Percentiles rank a stretch among this genome's conserved stretches.
phyloP scores from a whole-genome alignment of 2,797 vertebrate species.

The Dromococcyx pavoninus region DNA sequence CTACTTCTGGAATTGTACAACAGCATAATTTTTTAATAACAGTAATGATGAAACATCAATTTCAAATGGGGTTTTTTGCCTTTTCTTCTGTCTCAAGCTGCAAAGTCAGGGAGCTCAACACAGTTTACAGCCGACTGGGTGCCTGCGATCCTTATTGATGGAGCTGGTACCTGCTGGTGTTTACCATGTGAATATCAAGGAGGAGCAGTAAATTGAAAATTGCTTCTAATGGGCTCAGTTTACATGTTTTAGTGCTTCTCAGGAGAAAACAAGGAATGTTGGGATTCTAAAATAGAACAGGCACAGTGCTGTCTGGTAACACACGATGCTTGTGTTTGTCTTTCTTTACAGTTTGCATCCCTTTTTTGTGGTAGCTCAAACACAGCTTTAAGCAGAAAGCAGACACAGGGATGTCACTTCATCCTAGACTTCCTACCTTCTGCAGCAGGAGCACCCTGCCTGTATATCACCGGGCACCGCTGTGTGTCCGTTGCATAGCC shows the following conservation, averaged over 20 bases:
- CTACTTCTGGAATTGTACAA: slow-evolving; percentile 12
- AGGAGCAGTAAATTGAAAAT: slow-evolving; percentile 60
- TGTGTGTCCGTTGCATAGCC: too few species aligned
- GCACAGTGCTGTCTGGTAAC: not conserved
- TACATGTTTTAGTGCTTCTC: slow-evolving; percentile 37
- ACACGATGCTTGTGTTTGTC: not conserved
- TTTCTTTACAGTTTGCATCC: not conserved
- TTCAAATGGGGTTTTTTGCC: not conserved
- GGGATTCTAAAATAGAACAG: slow-evolving; percentile 8
- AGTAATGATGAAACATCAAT: slow-evolving; percentile 58
- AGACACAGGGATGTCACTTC: not conserved
- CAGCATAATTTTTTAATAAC: slow-evolving; percentile 60
- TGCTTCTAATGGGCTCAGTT: slow-evolving; percentile 59
- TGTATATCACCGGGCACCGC: too few species aligned
- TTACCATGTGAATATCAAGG: not conserved
- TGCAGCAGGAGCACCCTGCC: not conserved
- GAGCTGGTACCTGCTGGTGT: slow-evolving; percentile 26
- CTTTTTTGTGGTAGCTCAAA: not conserved
- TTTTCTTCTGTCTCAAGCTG: slow-evolving; percentile 13
- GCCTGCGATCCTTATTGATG: not conserved
- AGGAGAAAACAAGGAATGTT: slow-evolving; percentile 7
- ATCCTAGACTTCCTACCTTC: not conserved
- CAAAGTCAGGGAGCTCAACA: slow-evolving; percentile 33
- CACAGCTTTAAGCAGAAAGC: not conserved
- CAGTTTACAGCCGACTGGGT: slow-evolving; percentile 14